Evolutionary conservation across 2,113 vertebrate genomes (phyloP), one percentile per base, ranked within the genome.

Genomic region (Trematomus loennbergii): DNA sequence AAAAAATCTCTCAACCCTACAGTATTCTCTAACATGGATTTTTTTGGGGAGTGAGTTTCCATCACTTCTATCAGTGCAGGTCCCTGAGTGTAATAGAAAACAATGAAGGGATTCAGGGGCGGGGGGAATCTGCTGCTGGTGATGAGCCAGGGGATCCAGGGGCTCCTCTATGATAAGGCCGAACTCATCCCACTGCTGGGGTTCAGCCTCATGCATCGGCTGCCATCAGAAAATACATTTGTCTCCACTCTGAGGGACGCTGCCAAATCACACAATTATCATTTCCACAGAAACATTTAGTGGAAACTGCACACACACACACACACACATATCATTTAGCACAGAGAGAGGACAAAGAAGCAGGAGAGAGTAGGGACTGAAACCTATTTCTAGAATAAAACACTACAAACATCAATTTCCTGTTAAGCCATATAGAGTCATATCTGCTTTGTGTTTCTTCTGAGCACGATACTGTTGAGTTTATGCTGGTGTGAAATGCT

Each of bases 131-230:
- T 57, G 57, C 77, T 82, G 80, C 82, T 61, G 83, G 61, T 89
- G 87, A 92, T 91, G 89, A 91, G 87, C 79, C 80, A 40, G 72
- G 87, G 79, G 89, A 91, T 84, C 79, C 67, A 58, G 88, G 84
- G 88, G 75, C 82, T 84, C 69, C 72, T 77, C 69, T 55, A 78
- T 75, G 88, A 93, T 92, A 92, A 92, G 81, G 75, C 81, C 67
- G 29, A 72, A 78, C 53, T 89, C 80, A 78, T 88, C 83, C 85
- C 46, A 72, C 76, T 77, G 74, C 66, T 67, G 70, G 66, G 60
- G 79, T 74, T 88, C 58, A 79, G 58, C 48, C 57, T 72, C 80
- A 81, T 3, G 48, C 71, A 50, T 53, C 60, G 65, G 52, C 69
- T 78, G 75, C 58, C 36, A 46, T 79, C 64, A 68, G 61, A 85